Conservation (phyloP, 2,113 vertebrate genomes). For the Dipodomys stephensi region DNA sequence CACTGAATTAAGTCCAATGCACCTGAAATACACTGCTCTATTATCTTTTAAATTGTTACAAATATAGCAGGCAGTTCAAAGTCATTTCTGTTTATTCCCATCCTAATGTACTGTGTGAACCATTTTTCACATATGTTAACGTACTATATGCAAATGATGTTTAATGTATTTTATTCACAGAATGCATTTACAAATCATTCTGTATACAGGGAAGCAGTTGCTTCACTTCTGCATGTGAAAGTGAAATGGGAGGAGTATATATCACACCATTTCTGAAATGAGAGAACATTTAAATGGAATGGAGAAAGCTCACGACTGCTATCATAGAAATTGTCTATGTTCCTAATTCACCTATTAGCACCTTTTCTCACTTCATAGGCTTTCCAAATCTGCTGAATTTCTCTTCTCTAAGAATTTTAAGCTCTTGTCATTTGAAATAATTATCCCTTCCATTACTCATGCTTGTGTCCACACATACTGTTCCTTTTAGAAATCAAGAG, state of each 20-base stretch:
- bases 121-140: conserved; percentile 80
- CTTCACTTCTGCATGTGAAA: conserved; percentile 66
- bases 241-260: conserved; percentile 55
- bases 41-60: conserved; percentile 73
- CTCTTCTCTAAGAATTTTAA: conserved; percentile 56
- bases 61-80: conserved; percentile 70
- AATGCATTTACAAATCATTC: conserved; percentile 82
- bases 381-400: conserved; percentile 68
- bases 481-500: conserved; percentile 62
- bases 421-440: conserved; percentile 66
- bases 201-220: conserved; percentile 55
- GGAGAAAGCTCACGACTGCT: conserved; percentile 62
- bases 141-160: conserved; percentile 79
- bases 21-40: conserved; percentile 74
- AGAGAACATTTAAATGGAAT: conserved; percentile 75
- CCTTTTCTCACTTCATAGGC: conserved; percentile 61
- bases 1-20: conserved; percentile 58
- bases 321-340: conserved; percentile 63
- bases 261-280: conserved; percentile 64
- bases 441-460: conserved; percentile 56
- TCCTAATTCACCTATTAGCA: conserved; percentile 73
- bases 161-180: conserved; percentile 83
- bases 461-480: neutral
- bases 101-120: conserved; percentile 74
- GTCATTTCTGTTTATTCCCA: conserved; percentile 72